A percentile compares a stretch with the other conserved stretches of the same genome.
Conservation (phyloP, 2,797 vertebrate genomes). For the Microctenopoma lineatum region DNA sequence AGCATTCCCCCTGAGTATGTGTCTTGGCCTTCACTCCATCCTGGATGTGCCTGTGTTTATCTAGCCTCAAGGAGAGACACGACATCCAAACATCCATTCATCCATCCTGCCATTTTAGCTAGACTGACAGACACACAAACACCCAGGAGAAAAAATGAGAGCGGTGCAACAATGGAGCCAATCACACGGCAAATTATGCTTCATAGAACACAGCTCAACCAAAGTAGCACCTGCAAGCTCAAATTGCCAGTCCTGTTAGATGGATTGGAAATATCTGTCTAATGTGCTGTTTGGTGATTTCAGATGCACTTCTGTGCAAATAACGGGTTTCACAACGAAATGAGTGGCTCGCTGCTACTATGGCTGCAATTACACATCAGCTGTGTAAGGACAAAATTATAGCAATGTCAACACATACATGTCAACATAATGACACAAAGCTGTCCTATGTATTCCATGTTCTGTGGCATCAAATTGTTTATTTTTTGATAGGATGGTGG, state of each 20-base stretch:
- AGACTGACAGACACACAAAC: slow-evolving; percentile 48
- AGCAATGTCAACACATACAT: slow-evolving; percentile 11
- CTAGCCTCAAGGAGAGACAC: background rate
- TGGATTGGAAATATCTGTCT: slow-evolving; percentile 47
- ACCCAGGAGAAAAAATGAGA: slow-evolving; percentile 44
- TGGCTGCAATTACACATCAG: slow-evolving; percentile 36
- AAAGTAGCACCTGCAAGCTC: slow-evolving; percentile 61
- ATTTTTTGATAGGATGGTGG: background rate
- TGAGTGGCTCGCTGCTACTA: slow-evolving; percentile 18
- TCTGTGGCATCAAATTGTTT: background rate
- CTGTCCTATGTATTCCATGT: background rate
- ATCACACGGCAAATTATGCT: slow-evolving; percentile 67
- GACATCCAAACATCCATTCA: slow-evolving; percentile 39
- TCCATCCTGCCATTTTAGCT: slow-evolving; percentile 32
- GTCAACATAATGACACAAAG: background rate
- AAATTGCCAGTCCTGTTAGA: slow-evolving; percentile 40
- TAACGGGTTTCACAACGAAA: slow-evolving; percentile 47
- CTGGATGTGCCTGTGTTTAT: slow-evolving; percentile 36
- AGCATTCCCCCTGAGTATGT: slow-evolving; percentile 1
- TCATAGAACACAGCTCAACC: slow-evolving; percentile 41
- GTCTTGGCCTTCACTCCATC: slow-evolving; percentile 9
- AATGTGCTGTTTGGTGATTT: slow-evolving; percentile 60
- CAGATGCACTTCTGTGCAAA: slow-evolving; percentile 39
- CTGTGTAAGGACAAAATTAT: slow-evolving; percentile 1
- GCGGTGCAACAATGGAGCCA: slow-evolving; percentile 62